Percentiles rank a stretch among this genome's conserved stretches.
Evolutionary conservation across 92 coral and sea anemone species (phyloP).

Genomic region (Porites rus): DNA sequence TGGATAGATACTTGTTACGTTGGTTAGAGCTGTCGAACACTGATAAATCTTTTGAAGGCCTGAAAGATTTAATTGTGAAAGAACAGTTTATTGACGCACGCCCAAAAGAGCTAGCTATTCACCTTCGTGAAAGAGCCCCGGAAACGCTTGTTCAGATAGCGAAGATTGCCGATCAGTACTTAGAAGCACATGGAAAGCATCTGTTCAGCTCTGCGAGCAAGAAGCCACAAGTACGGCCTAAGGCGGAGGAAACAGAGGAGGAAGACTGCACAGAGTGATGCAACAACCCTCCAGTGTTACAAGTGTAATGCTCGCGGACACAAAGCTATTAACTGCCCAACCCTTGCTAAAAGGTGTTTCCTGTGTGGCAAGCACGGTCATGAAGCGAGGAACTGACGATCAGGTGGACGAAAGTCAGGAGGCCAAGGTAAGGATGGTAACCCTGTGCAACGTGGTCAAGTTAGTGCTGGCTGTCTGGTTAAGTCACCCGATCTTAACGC

Average conservation of each 20-base stretch:
- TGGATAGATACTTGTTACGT: no score
- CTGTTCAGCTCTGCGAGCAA: conserved; percentile 15
- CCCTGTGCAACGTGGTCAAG: conserved; percentile 14
- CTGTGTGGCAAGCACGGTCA: background rate
- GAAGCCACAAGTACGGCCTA: background rate
- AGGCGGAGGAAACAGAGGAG: background rate
- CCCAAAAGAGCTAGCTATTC: conserved; percentile 51
- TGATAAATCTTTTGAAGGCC: no score
- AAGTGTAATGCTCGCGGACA: conserved; percentile 20
- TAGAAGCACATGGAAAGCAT: conserved; percentile 1
- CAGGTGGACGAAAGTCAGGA: background rate
- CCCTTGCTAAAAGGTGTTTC: no score
- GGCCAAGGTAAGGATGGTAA: conserved; percentile 1
- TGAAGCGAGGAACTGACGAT: conserved; percentile 19
- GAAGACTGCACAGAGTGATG: background rate
- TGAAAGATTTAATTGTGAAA: background rate
- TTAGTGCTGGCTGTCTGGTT: conserved; percentile 33
- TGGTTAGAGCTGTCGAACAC: no score
- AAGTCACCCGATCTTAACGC: background rate
- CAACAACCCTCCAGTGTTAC: conserved; percentile 32
- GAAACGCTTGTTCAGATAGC: conserved; percentile 19
- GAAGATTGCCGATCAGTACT: conserved; percentile 39
- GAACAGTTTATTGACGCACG: conserved; percentile 64
- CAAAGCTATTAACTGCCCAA: no score
- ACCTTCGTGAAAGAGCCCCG: conserved; percentile 50